Percentiles rank a stretch among this genome's conserved stretches.
These are phyloP conservation scores for Wasmannia auropunctata DNA, from an alignment of 1,140 invertebrate genomes.

Conservation along the genomic window DNA sequence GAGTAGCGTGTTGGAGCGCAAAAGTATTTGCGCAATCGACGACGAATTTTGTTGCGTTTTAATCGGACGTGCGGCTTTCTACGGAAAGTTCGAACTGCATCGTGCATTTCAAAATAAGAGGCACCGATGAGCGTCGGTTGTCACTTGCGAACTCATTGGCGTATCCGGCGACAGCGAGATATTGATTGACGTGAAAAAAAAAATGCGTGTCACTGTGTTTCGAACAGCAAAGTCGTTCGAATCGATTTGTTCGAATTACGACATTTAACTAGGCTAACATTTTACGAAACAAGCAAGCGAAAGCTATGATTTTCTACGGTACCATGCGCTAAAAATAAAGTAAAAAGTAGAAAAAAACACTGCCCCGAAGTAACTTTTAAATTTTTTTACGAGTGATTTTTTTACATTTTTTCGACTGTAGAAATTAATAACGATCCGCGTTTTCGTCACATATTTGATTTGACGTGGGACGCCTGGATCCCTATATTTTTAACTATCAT, in stretches of 20 bases:
- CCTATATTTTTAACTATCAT: neutral
- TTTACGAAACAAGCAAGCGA: neutral
- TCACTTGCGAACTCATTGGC: conserved; percentile 4
- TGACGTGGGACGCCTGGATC: too few species aligned
- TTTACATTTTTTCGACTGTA: neutral
- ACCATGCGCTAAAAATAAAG: conserved; percentile 9
- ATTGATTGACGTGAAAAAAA: neutral
- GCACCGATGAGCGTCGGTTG: neutral
- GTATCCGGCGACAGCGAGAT: neutral
- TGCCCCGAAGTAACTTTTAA: conserved; percentile 7
- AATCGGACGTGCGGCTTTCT: conserved; percentile 2
- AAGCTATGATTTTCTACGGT: conserved; percentile 3
- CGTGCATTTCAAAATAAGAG: conserved; percentile 10
- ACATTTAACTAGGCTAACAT: conserved; percentile 9
- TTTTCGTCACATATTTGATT: neutral
- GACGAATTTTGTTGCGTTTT: neutral
- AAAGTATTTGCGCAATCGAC: conserved; percentile 26
- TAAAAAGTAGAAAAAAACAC: neutral
- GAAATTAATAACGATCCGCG: neutral
- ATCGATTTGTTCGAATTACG: neutral
- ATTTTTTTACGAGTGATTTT: conserved; percentile 1
- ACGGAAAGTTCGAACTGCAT: neutral
- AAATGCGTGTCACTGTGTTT: neutral
- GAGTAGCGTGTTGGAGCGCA: neutral
- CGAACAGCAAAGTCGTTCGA: neutral